Percentiles rank a stretch among this genome's conserved stretches.
phyloP scores from a whole-genome alignment of 2,888 invertebrate genomes.

The Cataglyphis altisquamis region DNA sequence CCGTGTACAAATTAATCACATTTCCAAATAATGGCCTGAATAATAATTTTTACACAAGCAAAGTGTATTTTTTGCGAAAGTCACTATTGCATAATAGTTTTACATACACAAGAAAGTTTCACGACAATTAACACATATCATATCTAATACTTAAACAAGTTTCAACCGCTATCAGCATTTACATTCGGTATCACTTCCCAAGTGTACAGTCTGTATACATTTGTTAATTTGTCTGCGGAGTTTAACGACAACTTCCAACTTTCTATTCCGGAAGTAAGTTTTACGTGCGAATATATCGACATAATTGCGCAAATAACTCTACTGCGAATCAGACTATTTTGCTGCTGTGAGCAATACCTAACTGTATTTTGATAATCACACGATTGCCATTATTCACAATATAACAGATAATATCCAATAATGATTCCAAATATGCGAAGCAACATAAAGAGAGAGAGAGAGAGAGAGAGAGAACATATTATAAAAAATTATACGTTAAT shows the following conservation, averaged over 20 bases:
- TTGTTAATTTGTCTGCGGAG: slow-evolving; percentile 5
- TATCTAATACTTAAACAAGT: slow-evolving; percentile 5
- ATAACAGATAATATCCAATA: not conserved
- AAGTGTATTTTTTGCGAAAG: not conserved
- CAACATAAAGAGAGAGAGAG: not conserved
- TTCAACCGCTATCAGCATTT: slow-evolving; percentile 14
- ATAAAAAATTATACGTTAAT: slow-evolving; percentile 6
- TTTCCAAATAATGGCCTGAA: no score
- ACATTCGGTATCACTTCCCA: not conserved
- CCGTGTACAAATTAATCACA: no score
- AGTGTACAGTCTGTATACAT: not conserved
- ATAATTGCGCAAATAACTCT: slow-evolving; percentile 10
- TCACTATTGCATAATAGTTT: not conserved
- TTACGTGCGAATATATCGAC: slow-evolving; percentile 19
- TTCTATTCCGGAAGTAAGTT: not conserved
- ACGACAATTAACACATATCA: slow-evolving; percentile 17
- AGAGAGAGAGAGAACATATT: no score
- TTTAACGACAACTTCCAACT: slow-evolving; percentile 22
- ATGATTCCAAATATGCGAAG: not conserved
- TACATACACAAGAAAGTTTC: not conserved
- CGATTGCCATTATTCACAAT: not conserved
- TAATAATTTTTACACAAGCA: not conserved
- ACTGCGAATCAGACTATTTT: not conserved
- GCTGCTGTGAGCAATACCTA: not conserved
- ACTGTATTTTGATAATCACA: not conserved